phyloP scores from a whole-genome alignment of 2,113 vertebrate species.

The Nyctereutes procyonoides region DNA sequence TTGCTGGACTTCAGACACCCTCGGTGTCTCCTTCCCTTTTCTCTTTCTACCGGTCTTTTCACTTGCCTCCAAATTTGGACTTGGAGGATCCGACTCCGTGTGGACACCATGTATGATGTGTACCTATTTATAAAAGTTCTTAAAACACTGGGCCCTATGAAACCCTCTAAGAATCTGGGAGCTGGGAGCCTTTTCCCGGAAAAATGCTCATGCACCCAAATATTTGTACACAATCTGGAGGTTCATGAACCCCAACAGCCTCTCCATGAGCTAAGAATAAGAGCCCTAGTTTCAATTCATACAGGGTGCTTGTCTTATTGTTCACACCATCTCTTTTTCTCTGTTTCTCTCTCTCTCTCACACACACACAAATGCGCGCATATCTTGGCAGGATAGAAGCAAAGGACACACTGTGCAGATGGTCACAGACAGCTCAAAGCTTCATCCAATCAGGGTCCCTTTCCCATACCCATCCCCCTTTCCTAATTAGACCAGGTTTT shows the following conservation, averaged over 20 bases:
- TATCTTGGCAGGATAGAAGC: background rate
- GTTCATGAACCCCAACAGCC: background rate
- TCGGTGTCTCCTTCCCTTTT: background rate
- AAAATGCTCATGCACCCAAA: background rate
- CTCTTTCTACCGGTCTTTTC: background rate
- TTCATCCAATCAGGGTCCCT: background rate
- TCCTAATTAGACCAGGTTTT: constrained; percentile 27
- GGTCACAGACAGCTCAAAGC: background rate
- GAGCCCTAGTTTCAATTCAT: background rate
- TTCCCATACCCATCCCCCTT: background rate
- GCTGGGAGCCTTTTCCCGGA: background rate
- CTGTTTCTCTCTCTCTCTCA: background rate
- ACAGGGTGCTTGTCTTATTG: background rate
- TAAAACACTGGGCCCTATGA: background rate
- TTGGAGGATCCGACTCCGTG: background rate
- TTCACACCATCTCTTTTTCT: background rate
- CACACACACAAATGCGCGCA: background rate
- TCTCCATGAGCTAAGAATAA: background rate
- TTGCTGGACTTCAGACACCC: background rate
- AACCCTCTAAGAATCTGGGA: background rate
- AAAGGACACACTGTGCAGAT: constrained; percentile 51
- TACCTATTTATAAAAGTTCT: background rate
- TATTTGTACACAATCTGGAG: background rate
- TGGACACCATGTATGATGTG: background rate
- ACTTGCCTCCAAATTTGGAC: background rate